phyloP scores from a whole-genome alignment of 2,888 invertebrate species.

The Cheilosia pagana region DNA sequence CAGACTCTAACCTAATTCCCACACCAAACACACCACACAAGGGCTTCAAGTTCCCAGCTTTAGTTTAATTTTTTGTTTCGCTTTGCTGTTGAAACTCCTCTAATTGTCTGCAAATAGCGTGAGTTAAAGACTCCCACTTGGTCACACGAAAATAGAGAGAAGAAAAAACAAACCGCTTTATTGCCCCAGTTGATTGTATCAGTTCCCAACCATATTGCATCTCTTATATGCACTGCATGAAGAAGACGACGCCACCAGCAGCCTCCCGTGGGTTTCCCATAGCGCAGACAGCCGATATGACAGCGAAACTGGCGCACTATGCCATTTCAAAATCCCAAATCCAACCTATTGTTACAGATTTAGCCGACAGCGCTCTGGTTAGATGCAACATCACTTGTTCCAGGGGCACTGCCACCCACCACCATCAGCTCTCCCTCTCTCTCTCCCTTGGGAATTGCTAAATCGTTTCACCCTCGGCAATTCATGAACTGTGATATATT shows the following conservation, averaged over 20 bases:
- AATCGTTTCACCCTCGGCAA: constrained; percentile 67
- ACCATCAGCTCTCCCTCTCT: neutral
- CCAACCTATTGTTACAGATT: constrained; percentile 71
- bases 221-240: constrained; percentile 1
- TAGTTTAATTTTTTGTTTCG: too few species aligned
- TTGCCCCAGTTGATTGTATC: constrained; percentile 61
- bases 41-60: constrained; percentile 50
- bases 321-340: constrained; percentile 65
- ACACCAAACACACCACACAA: constrained; percentile 39
- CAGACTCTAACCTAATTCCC: constrained; percentile 48
- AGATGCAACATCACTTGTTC: constrained; percentile 39
- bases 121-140: constrained; percentile 59
- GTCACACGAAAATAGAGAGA: constrained; percentile 39
- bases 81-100: constrained; percentile 33
- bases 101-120: constrained; percentile 67
- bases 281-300: constrained; percentile 57
- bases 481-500: constrained; percentile 75
- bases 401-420: constrained; percentile 29
- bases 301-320: constrained; percentile 59
- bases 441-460: constrained; percentile 37
- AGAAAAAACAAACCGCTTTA: constrained; percentile 41
- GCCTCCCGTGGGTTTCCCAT: constrained; percentile 43
- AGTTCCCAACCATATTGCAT: constrained; percentile 54
- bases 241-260: constrained; percentile 22
- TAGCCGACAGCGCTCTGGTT: constrained; percentile 31